phyloP scores from a whole-genome alignment of 2,113 vertebrate species.

The Ondatra zibethicus region DNA sequence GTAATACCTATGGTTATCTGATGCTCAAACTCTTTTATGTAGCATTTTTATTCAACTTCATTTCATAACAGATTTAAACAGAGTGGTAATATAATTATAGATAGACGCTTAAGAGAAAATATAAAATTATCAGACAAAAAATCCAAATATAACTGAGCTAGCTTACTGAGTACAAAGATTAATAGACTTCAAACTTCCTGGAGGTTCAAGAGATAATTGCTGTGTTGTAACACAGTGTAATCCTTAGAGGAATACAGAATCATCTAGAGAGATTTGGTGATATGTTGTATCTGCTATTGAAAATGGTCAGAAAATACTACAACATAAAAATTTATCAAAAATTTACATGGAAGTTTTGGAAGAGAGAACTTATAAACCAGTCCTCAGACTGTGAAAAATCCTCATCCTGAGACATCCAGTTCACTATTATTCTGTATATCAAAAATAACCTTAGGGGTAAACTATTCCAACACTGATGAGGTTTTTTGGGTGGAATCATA shows the following conservation, averaged over 20 bases:
- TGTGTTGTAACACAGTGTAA: background rate
- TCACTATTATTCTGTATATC: background rate
- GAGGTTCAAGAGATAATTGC: background rate
- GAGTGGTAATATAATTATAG: background rate
- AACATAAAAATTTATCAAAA: background rate
- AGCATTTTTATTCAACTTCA: slow-evolving; percentile 47
- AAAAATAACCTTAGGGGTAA: background rate
- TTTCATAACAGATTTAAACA: slow-evolving; percentile 32
- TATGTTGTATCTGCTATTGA: background rate
- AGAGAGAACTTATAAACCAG: background rate
- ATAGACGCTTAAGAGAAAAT: background rate
- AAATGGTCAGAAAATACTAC: background rate
- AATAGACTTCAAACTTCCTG: background rate
- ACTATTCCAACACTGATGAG: background rate
- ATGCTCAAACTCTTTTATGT: background rate
- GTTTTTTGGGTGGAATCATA: background rate
- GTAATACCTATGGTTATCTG: background rate
- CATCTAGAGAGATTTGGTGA: background rate
- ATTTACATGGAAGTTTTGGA: background rate
- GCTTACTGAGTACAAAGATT: background rate
- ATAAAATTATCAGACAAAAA: background rate
- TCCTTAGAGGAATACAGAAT: background rate
- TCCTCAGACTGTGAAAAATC: background rate
- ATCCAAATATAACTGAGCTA: background rate
- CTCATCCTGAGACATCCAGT: background rate